Percentiles rank a stretch among this genome's conserved stretches.
Conservation (phyloP, 1,140 invertebrate genomes). For the Cydia splendana region DNA sequence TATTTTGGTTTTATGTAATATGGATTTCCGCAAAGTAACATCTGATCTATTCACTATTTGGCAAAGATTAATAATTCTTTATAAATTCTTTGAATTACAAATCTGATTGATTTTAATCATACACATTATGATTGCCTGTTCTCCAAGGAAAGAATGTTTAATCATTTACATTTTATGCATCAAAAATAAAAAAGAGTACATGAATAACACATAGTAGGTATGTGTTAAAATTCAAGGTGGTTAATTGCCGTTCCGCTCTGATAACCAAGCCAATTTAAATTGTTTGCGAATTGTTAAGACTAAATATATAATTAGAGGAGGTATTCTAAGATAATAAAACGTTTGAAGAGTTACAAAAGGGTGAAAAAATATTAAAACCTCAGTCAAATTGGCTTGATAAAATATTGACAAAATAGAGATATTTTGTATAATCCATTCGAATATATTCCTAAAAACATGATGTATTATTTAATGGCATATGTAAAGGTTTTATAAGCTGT, state of each 20-base stretch:
- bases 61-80: too few species aligned
- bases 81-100: slow-evolving; percentile 30
- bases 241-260: slow-evolving; percentile 23
- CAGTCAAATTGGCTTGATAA: neutral
- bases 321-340: neutral
- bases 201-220: neutral
- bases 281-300: slow-evolving; percentile 19
- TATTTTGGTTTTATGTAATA: too few species aligned
- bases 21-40: too few species aligned
- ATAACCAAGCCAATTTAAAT: slow-evolving; percentile 19
- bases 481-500: neutral
- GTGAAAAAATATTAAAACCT: neutral
- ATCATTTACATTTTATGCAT: too few species aligned
- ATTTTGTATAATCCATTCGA: neutral
- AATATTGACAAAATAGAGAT: neutral
- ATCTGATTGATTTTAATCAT: slow-evolving; percentile 3
- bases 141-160: neutral
- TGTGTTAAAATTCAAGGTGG: slow-evolving; percentile 18
- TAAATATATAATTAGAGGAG: neutral
- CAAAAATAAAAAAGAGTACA: neutral
- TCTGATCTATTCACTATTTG: too few species aligned
- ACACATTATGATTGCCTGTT: neutral
- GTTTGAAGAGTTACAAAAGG: neutral
- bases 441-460: neutral
- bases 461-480: neutral